Base-by-base conservation (phyloP, 1,140 invertebrate genomes). In the Lepidurus arcticus region DNA sequence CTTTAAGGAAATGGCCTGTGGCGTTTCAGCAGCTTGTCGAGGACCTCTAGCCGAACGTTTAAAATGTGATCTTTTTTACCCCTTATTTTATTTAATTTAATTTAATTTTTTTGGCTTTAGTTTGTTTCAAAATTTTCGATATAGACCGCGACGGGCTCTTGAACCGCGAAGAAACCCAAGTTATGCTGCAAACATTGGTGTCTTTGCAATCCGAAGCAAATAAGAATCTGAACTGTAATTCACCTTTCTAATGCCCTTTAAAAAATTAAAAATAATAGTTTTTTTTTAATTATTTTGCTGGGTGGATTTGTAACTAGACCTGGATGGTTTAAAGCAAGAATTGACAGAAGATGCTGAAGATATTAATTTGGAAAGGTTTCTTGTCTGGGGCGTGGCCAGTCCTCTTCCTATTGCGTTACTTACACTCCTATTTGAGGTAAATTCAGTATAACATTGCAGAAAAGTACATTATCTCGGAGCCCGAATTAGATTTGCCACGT, bases 91-190 rank as follows among this genome's bases (percentile, higher is more conserved):
- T 76, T 78, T 65, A 13, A 78, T 11, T 44, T 21, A 3, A 44
- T 79, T 65, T n/a, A 13, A 73, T 79, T 78, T 77, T 82, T 81
- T 84, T 82, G 81, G 75, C 88, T 89, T 42, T 85, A 95, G 93
- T 96, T 86, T 95, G 93, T 84, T 96, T 95, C 83, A 95, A 95
- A 87, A 90, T 96, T 47, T 96, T 96, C 85, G 94, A 96, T 84
- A 85, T 88, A 75, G 93, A 95, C 83, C 88, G 92, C 73, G 93
- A 95, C 85, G 90, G 91, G 0, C 85, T 91, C 73, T 85, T 96
- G 16, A 91, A 89, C 80, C 80, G 84, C 74, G 86, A 88, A 78
- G 89, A 91, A 79, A 89, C 95, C 80, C 16, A 65, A 7, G 21
- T n/a, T 21, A 65, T 65, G 53, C 13, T 65, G 8, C 53, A 65